Conservation (phyloP, 2,888 invertebrate genomes). For the Stenodera caucasica region DNA sequence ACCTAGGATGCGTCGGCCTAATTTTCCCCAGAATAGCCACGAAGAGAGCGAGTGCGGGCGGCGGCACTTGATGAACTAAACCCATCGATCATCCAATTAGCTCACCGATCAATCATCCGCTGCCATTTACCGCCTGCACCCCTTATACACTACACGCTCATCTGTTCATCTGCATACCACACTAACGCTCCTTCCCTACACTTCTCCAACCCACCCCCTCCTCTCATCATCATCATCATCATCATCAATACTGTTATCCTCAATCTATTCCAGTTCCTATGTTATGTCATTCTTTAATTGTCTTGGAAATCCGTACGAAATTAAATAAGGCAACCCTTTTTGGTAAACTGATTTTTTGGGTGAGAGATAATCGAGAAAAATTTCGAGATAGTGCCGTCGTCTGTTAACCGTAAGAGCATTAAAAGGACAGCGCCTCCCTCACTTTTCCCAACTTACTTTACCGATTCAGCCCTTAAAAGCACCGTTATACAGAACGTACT, state of each 20-base stretch:
- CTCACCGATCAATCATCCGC: constrained; percentile 71
- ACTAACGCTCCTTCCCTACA: constrained; percentile 27
- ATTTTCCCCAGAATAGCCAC: constrained; percentile 38
- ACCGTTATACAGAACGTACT: constrained; percentile 41
- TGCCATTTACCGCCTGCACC: constrained; percentile 56
- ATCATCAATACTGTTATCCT: no score
- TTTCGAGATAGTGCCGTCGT: no score
- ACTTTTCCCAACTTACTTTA: constrained; percentile 43
- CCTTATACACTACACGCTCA: constrained; percentile 44
- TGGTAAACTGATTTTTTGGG: neutral
- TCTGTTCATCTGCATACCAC: constrained; percentile 55
- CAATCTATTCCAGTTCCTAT: neutral
- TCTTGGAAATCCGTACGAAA: constrained; percentile 13
- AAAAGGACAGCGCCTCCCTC: constrained; percentile 40
- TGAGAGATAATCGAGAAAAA: no score
- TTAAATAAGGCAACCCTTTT: constrained; percentile 10
- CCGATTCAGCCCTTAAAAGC: constrained; percentile 49
- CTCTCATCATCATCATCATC: no score
- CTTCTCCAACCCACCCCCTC: constrained; percentile 22
- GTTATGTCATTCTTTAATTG: constrained; percentile 41
- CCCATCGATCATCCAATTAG: constrained; percentile 82
- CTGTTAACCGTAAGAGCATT: constrained; percentile 42
- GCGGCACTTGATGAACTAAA: constrained; percentile 56
- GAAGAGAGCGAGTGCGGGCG: constrained; percentile 43
- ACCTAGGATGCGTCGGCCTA: constrained; percentile 36